Evolutionary conservation across 92 coral and sea anemone genomes (phyloP).

Genomic region (Meandrina meandrites): DNA sequence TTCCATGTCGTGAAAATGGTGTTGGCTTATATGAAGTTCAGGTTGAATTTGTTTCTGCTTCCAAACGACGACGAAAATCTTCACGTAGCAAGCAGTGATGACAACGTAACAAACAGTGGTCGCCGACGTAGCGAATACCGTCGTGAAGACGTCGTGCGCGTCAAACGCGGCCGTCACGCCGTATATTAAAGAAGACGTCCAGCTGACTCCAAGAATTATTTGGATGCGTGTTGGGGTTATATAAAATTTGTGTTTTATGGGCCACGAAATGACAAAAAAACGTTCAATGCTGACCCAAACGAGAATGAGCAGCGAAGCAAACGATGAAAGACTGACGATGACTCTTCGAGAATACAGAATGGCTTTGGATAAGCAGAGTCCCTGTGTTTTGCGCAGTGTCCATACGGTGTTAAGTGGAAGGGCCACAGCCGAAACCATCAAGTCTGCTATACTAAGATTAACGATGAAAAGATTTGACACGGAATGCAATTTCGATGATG

Average conservation of each 20-base stretch:
- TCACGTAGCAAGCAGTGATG: slow-evolving; percentile 25
- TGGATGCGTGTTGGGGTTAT: slow-evolving; percentile 13
- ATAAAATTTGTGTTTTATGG: slow-evolving; percentile 29
- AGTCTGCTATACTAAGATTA: slow-evolving; percentile 39
- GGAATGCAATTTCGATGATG: slow-evolving; percentile 25
- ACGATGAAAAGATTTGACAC: slow-evolving; percentile 34
- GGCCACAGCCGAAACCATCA: slow-evolving; percentile 29
- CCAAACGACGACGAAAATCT: slow-evolving; percentile 28
- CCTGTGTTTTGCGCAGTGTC: slow-evolving; percentile 7
- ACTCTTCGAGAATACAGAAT: slow-evolving; percentile 26
- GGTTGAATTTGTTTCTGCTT: slow-evolving; percentile 32
- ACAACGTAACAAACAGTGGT: slow-evolving; percentile 16
- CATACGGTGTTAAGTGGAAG: slow-evolving; percentile 35
- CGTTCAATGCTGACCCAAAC: slow-evolving; percentile 51
- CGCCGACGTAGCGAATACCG: slow-evolving; percentile 30
- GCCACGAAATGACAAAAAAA: slow-evolving; percentile 45
- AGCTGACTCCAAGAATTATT: neutral
- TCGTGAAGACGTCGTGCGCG: neutral
- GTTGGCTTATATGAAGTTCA: slow-evolving; percentile 27
- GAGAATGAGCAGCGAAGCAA: slow-evolving; percentile 31
- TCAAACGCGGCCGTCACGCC: slow-evolving; percentile 39
- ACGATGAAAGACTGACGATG: slow-evolving; percentile 15
- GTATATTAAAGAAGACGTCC: slow-evolving; percentile 32
- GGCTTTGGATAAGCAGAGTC: slow-evolving; percentile 19
- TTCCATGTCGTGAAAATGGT: slow-evolving; percentile 14